Conservation (phyloP, 2,888 invertebrate species). For the Dicranocentrus wangi region DNA sequence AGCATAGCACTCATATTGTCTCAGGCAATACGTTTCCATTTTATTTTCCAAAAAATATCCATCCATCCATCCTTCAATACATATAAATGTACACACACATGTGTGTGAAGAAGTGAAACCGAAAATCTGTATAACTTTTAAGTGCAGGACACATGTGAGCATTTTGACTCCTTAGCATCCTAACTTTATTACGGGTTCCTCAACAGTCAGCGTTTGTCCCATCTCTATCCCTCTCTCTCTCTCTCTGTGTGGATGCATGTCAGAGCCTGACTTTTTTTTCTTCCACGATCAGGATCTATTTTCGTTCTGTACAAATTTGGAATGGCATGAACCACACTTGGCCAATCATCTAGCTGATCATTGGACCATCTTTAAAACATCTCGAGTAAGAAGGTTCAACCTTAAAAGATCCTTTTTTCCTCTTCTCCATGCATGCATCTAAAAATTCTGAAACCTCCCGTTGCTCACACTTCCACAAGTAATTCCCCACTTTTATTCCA, state of each 20-base stretch:
- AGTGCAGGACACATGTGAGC: not conserved
- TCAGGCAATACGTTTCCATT: constrained; percentile 10
- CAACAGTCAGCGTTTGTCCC: not conserved
- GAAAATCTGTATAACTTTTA: too few relatives aligned
- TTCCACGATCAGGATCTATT: constrained; percentile 71
- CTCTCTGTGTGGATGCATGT: not conserved
- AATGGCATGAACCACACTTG: constrained; percentile 73
- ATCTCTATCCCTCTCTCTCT: too few relatives aligned
- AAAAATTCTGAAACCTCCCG: constrained; percentile 11
- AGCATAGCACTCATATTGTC: not conserved
- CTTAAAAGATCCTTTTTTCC: constrained; percentile 53
- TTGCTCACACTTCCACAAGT: not conserved
- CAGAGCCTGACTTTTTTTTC: constrained; percentile 65
- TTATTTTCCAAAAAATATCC: not conserved
- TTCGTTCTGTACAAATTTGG: constrained; percentile 73
- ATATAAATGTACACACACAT: constrained; percentile 2
- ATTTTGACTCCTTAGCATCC: constrained; percentile 33
- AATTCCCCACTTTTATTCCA: constrained; percentile 10
- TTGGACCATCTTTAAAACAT: constrained; percentile 72
- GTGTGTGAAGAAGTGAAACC: too few relatives aligned
- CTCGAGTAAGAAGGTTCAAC: constrained; percentile 66
- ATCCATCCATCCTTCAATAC: too few relatives aligned
- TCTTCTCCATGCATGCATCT: constrained; percentile 37
- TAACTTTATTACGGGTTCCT: constrained; percentile 48
- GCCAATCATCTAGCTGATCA: constrained; percentile 73